Percentiles rank a stretch among this genome's conserved stretches.
phyloP scores from a whole-genome alignment of 2,888 invertebrate genomes.

The Drosophila melanosoma region DNA sequence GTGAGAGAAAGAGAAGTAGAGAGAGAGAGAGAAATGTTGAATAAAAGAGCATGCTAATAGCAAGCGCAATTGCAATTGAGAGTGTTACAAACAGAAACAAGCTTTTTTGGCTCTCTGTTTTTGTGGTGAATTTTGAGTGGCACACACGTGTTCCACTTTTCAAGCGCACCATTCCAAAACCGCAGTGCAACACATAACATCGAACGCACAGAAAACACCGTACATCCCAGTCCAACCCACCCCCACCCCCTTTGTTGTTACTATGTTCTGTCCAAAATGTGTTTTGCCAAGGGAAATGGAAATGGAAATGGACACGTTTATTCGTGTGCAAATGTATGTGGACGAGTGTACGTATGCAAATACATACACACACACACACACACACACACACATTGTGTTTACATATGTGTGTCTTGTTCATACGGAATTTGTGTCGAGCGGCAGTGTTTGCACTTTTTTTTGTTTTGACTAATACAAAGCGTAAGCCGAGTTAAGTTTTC shows the following conservation, averaged over 20 bases:
- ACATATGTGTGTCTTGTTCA: constrained; percentile 22
- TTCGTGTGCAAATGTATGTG: constrained; percentile 6
- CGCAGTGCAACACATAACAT: constrained; percentile 43
- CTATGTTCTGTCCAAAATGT: constrained; percentile 47
- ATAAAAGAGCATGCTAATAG: constrained; percentile 25
- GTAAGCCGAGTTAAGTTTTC: constrained; percentile 40
- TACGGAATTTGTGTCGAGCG: constrained; percentile 55
- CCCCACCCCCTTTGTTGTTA: constrained; percentile 31
- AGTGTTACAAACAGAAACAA: constrained; percentile 37
- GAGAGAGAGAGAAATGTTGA: constrained; percentile 4
- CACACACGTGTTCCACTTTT: constrained; percentile 75
- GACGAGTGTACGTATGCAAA: constrained; percentile 4
- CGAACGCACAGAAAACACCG: neutral
- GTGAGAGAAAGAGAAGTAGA: constrained; percentile 8
- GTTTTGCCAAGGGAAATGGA: constrained; percentile 48
- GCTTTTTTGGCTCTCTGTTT: constrained; percentile 70
- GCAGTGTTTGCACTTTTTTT: constrained; percentile 62
- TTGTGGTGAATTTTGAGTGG: constrained; percentile 74
- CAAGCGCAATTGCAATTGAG: constrained; percentile 50
- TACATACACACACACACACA: neutral
- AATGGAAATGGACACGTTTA: constrained; percentile 24
- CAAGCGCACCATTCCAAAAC: constrained; percentile 47
- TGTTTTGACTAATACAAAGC: constrained; percentile 23
- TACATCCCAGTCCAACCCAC: neutral
- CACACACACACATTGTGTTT: constrained; percentile 12